Conservation (phyloP, 2,113 vertebrate genomes). For the Eurypyga helias region DNA sequence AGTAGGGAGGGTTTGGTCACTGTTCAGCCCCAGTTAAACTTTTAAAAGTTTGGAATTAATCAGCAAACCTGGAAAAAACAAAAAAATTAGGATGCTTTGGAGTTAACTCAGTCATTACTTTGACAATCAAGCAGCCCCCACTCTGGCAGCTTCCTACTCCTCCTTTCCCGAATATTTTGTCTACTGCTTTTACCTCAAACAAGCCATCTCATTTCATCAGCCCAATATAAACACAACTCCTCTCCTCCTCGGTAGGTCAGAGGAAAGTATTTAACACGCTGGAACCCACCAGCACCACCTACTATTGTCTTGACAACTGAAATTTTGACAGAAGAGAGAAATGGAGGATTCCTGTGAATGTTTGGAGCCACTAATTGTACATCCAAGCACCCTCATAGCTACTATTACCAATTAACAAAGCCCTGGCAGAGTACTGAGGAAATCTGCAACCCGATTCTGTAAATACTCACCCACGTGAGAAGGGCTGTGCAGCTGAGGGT, state of each 20-base stretch:
- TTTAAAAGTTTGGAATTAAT: not conserved
- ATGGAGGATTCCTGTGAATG: not conserved
- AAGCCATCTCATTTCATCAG: conserved; percentile 18
- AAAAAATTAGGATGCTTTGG: not conserved
- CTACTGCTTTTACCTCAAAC: conserved; percentile 29
- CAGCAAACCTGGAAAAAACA: not conserved
- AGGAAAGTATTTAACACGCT: conserved; percentile 20
- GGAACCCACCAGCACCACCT: conserved; percentile 20
- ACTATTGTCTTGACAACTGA: conserved; percentile 43
- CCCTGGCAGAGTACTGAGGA: not conserved
- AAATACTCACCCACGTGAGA: not conserved
- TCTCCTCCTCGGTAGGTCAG: not conserved
- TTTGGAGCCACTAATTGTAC: conserved; percentile 2
- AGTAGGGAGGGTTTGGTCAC: not conserved
- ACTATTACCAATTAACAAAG: conserved; percentile 53
- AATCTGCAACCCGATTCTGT: not conserved
- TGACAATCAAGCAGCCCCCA: not conserved
- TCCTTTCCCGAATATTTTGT: conserved; percentile 38
- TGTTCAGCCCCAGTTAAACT: not conserved
- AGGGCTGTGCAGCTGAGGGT: not conserved
- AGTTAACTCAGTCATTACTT: not conserved
- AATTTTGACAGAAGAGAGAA: conserved; percentile 55
- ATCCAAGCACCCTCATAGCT: not conserved
- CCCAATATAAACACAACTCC: conserved; percentile 30
- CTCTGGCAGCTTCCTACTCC: not conserved